Evolutionary conservation across 2,888 invertebrate species (phyloP).

Genomic region (Tubulanus polymorphus): DNA sequence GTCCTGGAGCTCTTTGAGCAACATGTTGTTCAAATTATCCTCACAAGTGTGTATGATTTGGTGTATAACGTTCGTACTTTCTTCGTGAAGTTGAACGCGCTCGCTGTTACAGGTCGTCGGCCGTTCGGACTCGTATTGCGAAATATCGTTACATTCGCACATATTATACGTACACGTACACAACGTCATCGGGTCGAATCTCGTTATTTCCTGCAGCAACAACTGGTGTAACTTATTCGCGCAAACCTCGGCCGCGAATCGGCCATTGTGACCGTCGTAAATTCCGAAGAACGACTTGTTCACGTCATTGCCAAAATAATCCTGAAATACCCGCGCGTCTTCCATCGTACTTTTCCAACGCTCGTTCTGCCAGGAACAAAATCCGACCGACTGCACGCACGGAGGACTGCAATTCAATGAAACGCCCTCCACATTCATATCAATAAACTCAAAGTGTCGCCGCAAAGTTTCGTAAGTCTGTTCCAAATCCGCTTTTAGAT

Average conservation of each 20-base stretch:
- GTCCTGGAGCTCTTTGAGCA: constrained; percentile 18
- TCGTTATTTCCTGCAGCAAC: constrained; percentile 41
- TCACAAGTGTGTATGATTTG: constrained; percentile 43
- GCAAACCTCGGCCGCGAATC: constrained; percentile 43
- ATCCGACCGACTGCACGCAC: constrained; percentile 35
- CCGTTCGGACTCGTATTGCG: constrained; percentile 28
- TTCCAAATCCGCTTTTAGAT: constrained; percentile 40
- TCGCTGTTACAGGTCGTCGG: constrained; percentile 31
- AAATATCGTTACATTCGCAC: constrained; percentile 25
- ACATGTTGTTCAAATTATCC: constrained; percentile 31
- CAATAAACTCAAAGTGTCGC: constrained; percentile 28
- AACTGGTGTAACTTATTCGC: constrained; percentile 43
- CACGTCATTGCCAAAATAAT: constrained; percentile 42
- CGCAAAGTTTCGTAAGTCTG: constrained; percentile 38
- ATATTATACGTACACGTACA: constrained; percentile 31
- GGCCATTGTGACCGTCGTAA: constrained; percentile 48
- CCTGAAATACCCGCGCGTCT: constrained; percentile 44
- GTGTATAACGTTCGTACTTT: constrained; percentile 36
- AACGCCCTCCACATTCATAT: constrained; percentile 31
- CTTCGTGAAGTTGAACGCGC: constrained; percentile 28
- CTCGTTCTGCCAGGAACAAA: constrained; percentile 35
- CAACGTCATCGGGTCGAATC: constrained; percentile 43
- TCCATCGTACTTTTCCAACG: constrained; percentile 48
- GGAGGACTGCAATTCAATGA: constrained; percentile 35
- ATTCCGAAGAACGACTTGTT: constrained; percentile 43